These are phyloP conservation scores for Siniperca chuatsi DNA, from an alignment of 2,113 vertebrate species.

Conservation along the genomic window DNA sequence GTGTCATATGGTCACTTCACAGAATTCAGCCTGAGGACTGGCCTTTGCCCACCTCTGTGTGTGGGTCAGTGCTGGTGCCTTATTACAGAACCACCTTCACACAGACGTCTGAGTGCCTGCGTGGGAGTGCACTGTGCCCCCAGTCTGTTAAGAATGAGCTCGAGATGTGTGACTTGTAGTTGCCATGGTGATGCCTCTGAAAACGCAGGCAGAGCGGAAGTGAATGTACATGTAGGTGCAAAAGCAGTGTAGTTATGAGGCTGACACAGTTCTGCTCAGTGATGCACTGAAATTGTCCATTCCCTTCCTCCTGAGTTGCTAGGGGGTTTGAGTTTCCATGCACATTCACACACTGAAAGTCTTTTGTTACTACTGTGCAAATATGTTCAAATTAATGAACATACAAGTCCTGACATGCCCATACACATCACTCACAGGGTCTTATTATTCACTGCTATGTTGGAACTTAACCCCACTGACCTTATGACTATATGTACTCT, in stretches of 20 bases:
- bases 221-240: conserved; percentile 58
- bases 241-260: conserved; percentile 49
- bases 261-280: conserved; percentile 49
- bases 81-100: conserved; percentile 56
- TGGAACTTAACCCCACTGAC: conserved; percentile 33
- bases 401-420: conserved; percentile 45
- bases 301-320: background rate
- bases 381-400: conserved; percentile 56
- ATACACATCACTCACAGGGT: conserved; percentile 24
- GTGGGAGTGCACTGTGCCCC: conserved; percentile 56
- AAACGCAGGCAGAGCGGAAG: conserved; percentile 64
- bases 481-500: background rate
- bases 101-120: conserved; percentile 46
- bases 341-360: background rate
- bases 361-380: conserved; percentile 51
- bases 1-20: conserved; percentile 23
- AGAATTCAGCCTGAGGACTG: conserved; percentile 30
- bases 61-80: conserved; percentile 47
- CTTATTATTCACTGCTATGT: background rate
- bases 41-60: conserved; percentile 44
- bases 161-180: conserved; percentile 70
- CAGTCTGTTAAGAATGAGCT: conserved; percentile 48
- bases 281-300: conserved; percentile 26
- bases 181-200: conserved; percentile 70
- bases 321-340: conserved; percentile 23